Base-by-base conservation (phyloP, 2,113 vertebrate species). In the Stigmatopora nigra region DNA sequence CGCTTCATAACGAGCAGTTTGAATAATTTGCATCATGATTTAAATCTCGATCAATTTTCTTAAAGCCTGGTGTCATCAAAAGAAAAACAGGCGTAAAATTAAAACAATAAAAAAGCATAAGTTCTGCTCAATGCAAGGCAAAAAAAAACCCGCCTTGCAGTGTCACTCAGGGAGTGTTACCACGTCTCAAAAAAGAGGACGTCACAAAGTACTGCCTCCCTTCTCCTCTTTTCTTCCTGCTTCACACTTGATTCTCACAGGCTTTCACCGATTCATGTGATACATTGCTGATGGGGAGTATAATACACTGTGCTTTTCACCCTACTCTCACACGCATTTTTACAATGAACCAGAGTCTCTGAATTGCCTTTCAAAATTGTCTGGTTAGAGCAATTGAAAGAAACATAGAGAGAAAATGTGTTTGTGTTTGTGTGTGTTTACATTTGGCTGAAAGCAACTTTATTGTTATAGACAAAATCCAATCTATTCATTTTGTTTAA, bases 201-300 rank as follows among this genome's bases (percentile, higher is more conserved):
- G 62, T 73, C 38, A 58, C 58, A 84, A 73, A 71, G 63, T 52
- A 64, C 64, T 66, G 65, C 10, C 64, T 66, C 68, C 41, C 49
- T 46, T 41, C 17, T 31, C n/a, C 22, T 69, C 67, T 46, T 67
- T 72, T 78, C 71, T 76, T 59, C 58, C 63, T 68, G 67, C 70
- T 75, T 82, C 67, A 75, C 72, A 76, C 74, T 74, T 76, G 73
- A 82, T 87, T 88, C 83, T 83, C 80, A 76, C 70, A 72, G 79
- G 82, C 67, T 61, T 63, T 63, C 63, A 68, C 64, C 76, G 77
- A 90, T 87, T 87, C 78, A 78, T 80, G 72, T 38, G 72, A 67
- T 77, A 71, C 60, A 73, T 78, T 80, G 78, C 78, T 81, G 82
- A 79, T 73, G 69, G 63, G 72, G 66, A 48, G 68, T 74, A 87